These are phyloP conservation scores for Hydractinia symbiolongicarpus DNA, from an alignment of 30 jellyfish, hydroid and myxozoan species.

Conservation along the genomic window DNA sequence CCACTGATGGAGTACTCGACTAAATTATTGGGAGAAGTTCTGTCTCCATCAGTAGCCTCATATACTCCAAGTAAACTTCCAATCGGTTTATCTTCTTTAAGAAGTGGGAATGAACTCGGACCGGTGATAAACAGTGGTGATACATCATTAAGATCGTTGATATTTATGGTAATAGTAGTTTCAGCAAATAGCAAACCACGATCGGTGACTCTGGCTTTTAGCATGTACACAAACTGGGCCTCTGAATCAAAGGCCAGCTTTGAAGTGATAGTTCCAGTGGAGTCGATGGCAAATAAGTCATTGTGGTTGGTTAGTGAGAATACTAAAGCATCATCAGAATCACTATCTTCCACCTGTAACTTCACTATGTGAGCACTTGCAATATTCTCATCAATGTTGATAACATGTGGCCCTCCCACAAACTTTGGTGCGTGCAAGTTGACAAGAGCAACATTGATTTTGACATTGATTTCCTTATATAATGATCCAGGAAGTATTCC, in stretches of 20 bases:
- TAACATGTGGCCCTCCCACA: slow-evolving; percentile 5
- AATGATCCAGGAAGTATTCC: slow-evolving; percentile 14
- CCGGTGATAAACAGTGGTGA: background rate
- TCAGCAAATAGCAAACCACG: background rate
- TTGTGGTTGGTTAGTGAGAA: background rate
- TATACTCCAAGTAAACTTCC: slow-evolving; percentile 1
- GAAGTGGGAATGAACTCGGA: background rate
- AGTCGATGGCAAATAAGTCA: background rate
- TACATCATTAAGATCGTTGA: slow-evolving; percentile 12
- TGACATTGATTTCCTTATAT: background rate
- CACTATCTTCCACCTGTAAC: background rate
- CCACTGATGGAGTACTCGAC: slow-evolving; percentile 5
- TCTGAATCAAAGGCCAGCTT: background rate
- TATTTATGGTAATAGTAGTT: background rate
- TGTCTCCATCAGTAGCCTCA: background rate
- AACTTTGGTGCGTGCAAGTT: background rate
- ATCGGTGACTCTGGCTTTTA: background rate
- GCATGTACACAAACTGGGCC: background rate
- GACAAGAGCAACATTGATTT: background rate
- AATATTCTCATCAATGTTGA: slow-evolving; percentile 1
- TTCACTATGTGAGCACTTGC: background rate
- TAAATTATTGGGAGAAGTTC: slow-evolving; percentile 11
- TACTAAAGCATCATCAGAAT: background rate
- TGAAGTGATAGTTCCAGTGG: background rate
- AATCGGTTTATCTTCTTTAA: background rate